Evolutionary conservation across 2,797 vertebrate species (phyloP), one percentile per base, ranked within the genome.

Genomic region (Antennarius maculatus): DNA sequence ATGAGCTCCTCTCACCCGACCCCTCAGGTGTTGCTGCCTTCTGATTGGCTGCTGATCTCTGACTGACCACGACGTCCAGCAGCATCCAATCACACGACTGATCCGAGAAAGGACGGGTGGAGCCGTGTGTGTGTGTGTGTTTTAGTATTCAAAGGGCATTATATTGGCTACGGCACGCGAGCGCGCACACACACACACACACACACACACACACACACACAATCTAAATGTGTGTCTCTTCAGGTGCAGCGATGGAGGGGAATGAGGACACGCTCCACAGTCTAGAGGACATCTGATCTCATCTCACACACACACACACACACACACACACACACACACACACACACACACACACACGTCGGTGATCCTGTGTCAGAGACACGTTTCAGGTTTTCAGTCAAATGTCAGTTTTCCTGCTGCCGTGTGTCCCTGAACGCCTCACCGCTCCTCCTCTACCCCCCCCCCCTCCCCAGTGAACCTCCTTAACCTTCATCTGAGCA

Each of bases 221-320:
- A 34, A 43, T 53, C 53, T 45, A 31, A 28, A 51, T 23, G 23
- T 23, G 23, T 23, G 23, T 54, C 43, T 76, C 51, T 43, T 11
- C 17, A 43, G 54, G 34, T 71, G 59, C 65, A 63, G 66, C 37
- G 66, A 62, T 31, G 18, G 54, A 50, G 13, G 47, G 29, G 27
- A 41, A 74, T 56, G 13, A 67, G 74, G 74, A 71, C 64, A 69
- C 54, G 54, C 64, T 71, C 76, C 57, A 62, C 60, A 72, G 72
- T 64, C 61, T 70, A 45, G 66, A 76, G 72, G 76, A 79, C 69
- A 73, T 63, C 58, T 75, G 49, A 53, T 61, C 57, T 66, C 46
- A 16, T 63, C 37, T 64, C 53, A 51, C 31, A 48, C 37, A 42
- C n/a, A 31, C 50, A 17, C 34, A 23, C 46, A 42, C 42, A 23